phyloP scores from a whole-genome alignment of 2,888 invertebrate species.

The Tipula vernalis region DNA sequence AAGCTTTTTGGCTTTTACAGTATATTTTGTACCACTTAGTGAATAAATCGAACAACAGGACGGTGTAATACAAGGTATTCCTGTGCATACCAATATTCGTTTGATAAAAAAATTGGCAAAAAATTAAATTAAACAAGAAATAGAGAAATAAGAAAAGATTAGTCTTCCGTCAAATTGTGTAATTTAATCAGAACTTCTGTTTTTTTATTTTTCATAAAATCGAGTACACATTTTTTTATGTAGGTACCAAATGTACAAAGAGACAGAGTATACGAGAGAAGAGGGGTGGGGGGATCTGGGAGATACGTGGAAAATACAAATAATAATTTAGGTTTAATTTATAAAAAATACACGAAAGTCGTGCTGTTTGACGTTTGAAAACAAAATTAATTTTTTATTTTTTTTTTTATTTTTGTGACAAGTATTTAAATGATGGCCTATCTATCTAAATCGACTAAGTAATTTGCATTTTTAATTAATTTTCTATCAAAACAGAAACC shows the following conservation, averaged over 20 bases:
- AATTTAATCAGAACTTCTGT: constrained; percentile 4
- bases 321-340: background rate
- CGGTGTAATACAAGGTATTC: background rate
- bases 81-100: background rate
- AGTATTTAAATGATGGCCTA: background rate
- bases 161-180: constrained; percentile 4
- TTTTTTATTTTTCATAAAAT: background rate
- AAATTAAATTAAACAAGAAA: background rate
- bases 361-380: background rate
- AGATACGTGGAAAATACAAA: background rate
- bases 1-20: too few species aligned
- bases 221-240: background rate
- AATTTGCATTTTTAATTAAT: background rate
- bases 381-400: background rate
- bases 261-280: too few species aligned
- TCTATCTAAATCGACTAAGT: background rate
- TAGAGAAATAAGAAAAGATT: background rate
- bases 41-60: too few species aligned
- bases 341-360: background rate
- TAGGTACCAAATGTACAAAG: background rate
- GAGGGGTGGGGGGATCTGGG: background rate
- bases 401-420: background rate
- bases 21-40: too few species aligned
- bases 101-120: background rate
- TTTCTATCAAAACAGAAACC: background rate